Base-by-base conservation (phyloP, 2,888 invertebrate species). In the Watsonalla cultraria region DNA sequence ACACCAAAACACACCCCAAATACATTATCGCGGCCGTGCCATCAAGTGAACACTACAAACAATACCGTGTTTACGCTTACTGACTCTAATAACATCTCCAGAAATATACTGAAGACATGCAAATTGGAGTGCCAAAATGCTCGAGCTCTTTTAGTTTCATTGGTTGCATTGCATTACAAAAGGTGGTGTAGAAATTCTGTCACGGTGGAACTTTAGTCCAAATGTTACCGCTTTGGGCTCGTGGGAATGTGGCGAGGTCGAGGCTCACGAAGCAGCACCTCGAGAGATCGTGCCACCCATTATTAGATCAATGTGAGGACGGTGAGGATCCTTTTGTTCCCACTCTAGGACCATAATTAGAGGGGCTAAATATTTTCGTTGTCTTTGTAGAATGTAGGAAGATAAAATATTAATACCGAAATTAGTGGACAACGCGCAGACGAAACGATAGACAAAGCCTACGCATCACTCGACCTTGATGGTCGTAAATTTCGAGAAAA, bases 201-300 rank as follows among this genome's bases (percentile, higher is more conserved):
- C 57, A 52, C 57, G 52, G 37, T 49, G 14, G 37, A 14, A 37
- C 49, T 47, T 66, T 60, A 67, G 70, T 66, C 73, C 70, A 72
- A 78, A 78, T 71, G 71, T 65, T 68, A 53, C 56, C 56, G 57
- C 58, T 54, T 47, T 47, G 52, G 65, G 68, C 60, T 65, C 77
- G 74, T 79, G 79, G 74, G 79, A 80, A 78, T 72, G 72, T 70
- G 64, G 64, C 61, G 62, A 66, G 62, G 59, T 60, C 66, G 47
- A 64, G 60, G 66, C 75, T 78, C 81, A 80, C 82, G 82, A 80
- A 70, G 59, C 72, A 57, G 69, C 66, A 64, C 60, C 62, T 65
- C 61, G 53, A 68, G 69, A 72, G 68, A 76, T 75, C 74, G 74
- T 72, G 78, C 64, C 71, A 64, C 70, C 76, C 72, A 82, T 82